Conservation (phyloP, 2,797 vertebrate genomes). For the Phataginus tetradactyla region DNA sequence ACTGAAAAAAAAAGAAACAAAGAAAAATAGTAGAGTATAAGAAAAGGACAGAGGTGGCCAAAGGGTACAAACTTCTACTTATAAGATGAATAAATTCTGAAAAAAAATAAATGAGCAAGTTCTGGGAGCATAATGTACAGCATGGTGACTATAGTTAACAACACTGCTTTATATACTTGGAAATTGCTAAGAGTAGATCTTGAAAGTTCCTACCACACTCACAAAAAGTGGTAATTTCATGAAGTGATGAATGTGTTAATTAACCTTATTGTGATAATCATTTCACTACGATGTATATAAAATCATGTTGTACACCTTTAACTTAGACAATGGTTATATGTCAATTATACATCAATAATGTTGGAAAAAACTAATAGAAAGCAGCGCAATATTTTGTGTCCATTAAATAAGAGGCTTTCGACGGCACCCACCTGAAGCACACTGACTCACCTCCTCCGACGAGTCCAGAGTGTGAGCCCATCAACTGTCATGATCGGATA, state of each 20-base stretch:
- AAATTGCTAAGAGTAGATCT: not conserved
- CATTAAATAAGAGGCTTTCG: not conserved
- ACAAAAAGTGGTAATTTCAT: not conserved
- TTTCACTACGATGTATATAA: not conserved
- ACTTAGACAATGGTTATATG: not conserved
- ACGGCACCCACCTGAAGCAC: not conserved
- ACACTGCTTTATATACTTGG: not conserved
- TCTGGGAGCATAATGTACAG: not conserved
- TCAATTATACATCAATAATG: not conserved
- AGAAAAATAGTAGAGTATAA: not conserved
- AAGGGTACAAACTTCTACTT: not conserved
- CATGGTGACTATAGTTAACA: not conserved
- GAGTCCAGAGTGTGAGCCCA: not conserved
- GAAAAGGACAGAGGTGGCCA: not conserved
- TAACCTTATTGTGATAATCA: not conserved
- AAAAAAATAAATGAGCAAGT: not conserved
- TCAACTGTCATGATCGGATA: not conserved
- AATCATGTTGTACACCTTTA: not conserved
- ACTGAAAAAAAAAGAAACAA: not conserved
- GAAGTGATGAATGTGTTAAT: not conserved
- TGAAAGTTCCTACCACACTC: not conserved
- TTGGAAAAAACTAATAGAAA: not conserved
- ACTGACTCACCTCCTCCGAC: not conserved
- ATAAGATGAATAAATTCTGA: not conserved
- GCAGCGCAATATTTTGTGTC: not conserved